Evolutionary conservation across 2,113 vertebrate genomes (phyloP).

Genomic region (Alethe castanea): DNA sequence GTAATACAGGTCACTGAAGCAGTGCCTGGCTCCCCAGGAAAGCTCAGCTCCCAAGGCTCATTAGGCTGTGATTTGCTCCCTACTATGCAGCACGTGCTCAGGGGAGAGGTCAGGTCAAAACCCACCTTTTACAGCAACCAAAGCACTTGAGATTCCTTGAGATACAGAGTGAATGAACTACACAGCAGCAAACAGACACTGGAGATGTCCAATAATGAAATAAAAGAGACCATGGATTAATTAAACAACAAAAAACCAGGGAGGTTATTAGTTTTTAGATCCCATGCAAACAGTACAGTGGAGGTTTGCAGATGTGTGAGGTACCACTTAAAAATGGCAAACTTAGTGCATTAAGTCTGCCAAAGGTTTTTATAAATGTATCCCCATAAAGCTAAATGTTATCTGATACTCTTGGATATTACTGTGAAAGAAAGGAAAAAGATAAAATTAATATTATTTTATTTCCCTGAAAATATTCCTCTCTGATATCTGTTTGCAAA

Average conservation of each 20-base stretch:
- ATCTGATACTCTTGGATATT: not conserved
- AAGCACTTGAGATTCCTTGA: not conserved
- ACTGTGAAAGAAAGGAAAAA: not conserved
- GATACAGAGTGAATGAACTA: not conserved
- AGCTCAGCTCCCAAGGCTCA: not conserved
- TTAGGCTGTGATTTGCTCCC: not conserved
- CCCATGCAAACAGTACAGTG: not conserved
- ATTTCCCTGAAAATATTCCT: not conserved
- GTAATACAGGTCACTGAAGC: conserved; percentile 44
- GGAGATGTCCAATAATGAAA: not conserved
- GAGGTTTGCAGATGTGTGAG: not conserved
- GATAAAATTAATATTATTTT: not conserved
- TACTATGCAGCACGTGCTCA: not conserved
- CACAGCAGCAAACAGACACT: not conserved
- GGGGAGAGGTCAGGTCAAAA: not conserved
- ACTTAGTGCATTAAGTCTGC: not conserved
- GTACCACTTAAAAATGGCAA: not conserved
- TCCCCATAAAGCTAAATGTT: not conserved
- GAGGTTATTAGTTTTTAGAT: not conserved
- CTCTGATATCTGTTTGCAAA: not conserved
- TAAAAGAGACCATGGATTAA: not conserved
- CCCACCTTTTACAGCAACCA: not conserved
- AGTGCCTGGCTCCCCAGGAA: not conserved
- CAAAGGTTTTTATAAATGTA: rapidly evolving
- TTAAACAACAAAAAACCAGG: not conserved